Base-by-base conservation (phyloP, 2,797 vertebrate species). In the Clarias fuscus region DNA sequence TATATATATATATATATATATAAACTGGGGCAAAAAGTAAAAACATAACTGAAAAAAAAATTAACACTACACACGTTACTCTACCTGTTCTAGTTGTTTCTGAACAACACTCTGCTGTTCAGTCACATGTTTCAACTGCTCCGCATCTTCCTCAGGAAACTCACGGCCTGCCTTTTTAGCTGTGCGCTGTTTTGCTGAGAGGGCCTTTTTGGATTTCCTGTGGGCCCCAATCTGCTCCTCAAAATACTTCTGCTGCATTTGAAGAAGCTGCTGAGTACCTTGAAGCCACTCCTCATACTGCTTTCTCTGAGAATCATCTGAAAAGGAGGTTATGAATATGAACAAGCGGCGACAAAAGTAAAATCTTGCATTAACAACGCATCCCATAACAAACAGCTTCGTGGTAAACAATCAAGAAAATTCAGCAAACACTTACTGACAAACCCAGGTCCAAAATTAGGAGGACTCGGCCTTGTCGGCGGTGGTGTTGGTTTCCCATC, bases 271-370 rank as follows among this genome's bases (percentile, higher is more conserved):
- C 79, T 99, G 98, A 0, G 98, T 99, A 79, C 99, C 97, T 61
- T 97, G 97, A 20, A 99, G 93, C 98, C 98, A 99, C 77, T 98
- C 98, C 90, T 99, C 98, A 0, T 99, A 99, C 88, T 98, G 97
- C 64, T 96, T 95, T 84, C 95, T 96, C 88, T 99, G 97, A 24
- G 96, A 93, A 84, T 99, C 97, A 72, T 98, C 98, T 96, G 82
- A 64, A 59, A 61, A 58, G 6, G 20, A 7, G 53, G 27, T 27
- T 27, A 48, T 43, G n/a, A n/a, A n/a, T n/a, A 56, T 96, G 75
- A 64, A 62, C 68, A 61, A 71, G 4, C 2, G 13, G 17, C 1
- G 24, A 84, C n/a, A 76, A 24, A 22, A 43, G 15, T 18, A 80
- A 73, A 82, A 56, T 7, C 8, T 43, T n/a, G 71, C 0, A 68